Base-by-base conservation (phyloP, 2,888 invertebrate genomes). In the Drosophila neonasuta region DNA sequence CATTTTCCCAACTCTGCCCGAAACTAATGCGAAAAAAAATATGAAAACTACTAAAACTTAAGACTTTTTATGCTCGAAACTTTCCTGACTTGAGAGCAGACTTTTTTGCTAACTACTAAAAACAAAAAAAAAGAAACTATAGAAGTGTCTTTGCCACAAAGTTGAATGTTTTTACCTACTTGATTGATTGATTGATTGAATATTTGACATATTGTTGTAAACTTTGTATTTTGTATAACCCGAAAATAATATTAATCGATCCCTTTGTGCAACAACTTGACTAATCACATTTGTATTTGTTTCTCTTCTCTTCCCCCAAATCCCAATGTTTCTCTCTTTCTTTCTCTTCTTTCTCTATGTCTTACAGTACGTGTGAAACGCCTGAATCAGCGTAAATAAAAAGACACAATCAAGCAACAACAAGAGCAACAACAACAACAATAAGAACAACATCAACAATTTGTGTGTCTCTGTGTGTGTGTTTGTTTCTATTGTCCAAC, bases 291-390 rank as follows among this genome's bases (percentile, higher is more conserved):
- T 59, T 63, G 61, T 83, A 69, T 82, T 77, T 81, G 72, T 87
- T 72, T 85, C 71, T 81, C 75, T 67, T 71, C 51, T 68, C 63
- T 45, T 45, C 55, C 34, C 48, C 49, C 65, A 42, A 36, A 15
- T 2, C 15, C 69, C 39, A 20, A 48, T 72, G 48, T 65, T 61
- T 61, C 34, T 74, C 66, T 83, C 45, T 58, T 44, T 74, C 45
- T 61, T 45, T 61, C 41, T 79, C 67, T 85, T 61, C 39, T 79
- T 58, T 79, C 69, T 85, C 63, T 86, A 60, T 78, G 74, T 82
- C 94, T 93, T 94, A 91, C 96, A 96, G 96, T 96, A 96, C 96
- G 96, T 94, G 95, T 95, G 93, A 94, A 95, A 93, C 96, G 96
- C 92, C 94, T 96, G 93, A 96, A 94, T 94, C 95, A 95, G 93